These are phyloP conservation scores for Mongoloraphidia duomilia DNA, from an alignment of 2,888 invertebrate species.

Conservation along the genomic window DNA sequence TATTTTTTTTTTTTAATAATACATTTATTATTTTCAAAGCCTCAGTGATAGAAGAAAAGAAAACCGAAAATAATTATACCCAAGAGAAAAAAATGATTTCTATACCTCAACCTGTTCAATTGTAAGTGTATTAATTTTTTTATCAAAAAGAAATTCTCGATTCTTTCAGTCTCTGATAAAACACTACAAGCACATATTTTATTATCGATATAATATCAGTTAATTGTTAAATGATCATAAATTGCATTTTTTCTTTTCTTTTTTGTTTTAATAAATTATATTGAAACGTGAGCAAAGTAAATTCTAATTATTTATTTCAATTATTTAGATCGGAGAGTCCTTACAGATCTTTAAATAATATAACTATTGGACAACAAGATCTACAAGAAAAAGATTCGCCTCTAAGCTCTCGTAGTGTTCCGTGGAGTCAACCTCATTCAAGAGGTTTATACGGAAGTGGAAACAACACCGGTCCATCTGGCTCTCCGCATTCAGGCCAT, in stretches of 20 bases:
- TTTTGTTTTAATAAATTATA: no score
- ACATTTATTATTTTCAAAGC: slow-evolving; percentile 19
- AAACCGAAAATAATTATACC: slow-evolving; percentile 24
- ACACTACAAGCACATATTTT: no score
- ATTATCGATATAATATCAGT: no score
- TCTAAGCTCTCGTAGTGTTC: slow-evolving; percentile 70
- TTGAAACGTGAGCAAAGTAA: no score
- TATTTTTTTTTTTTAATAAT: slow-evolving; percentile 4
- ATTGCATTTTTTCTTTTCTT: no score
- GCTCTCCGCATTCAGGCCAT: slow-evolving; percentile 69
- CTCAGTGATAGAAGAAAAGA: slow-evolving; percentile 26
- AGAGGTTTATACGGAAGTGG: slow-evolving; percentile 53
- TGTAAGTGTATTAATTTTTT: slow-evolving; percentile 26
- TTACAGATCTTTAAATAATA: background rate
- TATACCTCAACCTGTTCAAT: slow-evolving; percentile 39
- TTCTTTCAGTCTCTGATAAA: no score
- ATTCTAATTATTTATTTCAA: no score
- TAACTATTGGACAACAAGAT: slow-evolving; percentile 26
- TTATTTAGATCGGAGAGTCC: background rate
- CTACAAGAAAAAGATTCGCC: slow-evolving; percentile 45
- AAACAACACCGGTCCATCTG: slow-evolving; percentile 29
- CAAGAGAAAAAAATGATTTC: slow-evolving; percentile 37
- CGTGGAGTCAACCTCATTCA: slow-evolving; percentile 55
- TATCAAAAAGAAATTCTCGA: no score
- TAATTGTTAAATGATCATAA: no score